A percentile compares a stretch with the other conserved stretches of the same genome.
Conservation (phyloP, 2,888 invertebrate genomes). For the Prostheceraeus crozeri region DNA sequence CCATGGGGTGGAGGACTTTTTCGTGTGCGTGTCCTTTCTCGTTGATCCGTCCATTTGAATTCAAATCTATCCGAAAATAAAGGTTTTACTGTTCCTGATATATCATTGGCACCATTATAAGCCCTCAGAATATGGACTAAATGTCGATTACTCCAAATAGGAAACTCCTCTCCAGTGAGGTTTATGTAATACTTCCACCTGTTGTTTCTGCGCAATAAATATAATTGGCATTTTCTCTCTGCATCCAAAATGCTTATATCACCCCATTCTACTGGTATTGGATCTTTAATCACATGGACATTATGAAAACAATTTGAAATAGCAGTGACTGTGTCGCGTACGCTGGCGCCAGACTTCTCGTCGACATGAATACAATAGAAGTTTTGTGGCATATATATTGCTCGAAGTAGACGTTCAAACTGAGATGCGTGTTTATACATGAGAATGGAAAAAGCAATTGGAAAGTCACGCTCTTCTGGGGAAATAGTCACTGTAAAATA, state of each 20-base stretch:
- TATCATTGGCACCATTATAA: constrained; percentile 7
- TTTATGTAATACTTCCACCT: constrained; percentile 42
- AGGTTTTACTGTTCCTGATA: neutral
- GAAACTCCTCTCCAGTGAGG: constrained; percentile 41
- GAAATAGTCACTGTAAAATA: no score
- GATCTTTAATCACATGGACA: constrained; percentile 44
- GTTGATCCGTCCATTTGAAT: no score
- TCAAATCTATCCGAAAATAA: no score
- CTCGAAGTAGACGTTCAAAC: constrained; percentile 46
- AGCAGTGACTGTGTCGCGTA: constrained; percentile 42
- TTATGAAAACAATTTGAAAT: constrained; percentile 46
- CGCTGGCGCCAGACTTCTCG: constrained; percentile 42
- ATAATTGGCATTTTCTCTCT: constrained; percentile 36
- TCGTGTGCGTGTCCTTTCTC: no score
- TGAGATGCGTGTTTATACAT: neutral
- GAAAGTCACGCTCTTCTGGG: constrained; percentile 20
- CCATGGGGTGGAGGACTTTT: no score
- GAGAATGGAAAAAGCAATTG: constrained; percentile 27
- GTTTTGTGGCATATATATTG: constrained; percentile 51
- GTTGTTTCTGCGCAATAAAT: neutral
- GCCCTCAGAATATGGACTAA: constrained; percentile 22
- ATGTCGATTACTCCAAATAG: constrained; percentile 32
- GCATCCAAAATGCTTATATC: constrained; percentile 37
- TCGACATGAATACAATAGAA: constrained; percentile 53
- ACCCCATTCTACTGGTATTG: constrained; percentile 43